These are phyloP conservation scores for Oithona nana DNA, from an alignment of 2,888 invertebrate genomes.

Conservation along the genomic window DNA sequence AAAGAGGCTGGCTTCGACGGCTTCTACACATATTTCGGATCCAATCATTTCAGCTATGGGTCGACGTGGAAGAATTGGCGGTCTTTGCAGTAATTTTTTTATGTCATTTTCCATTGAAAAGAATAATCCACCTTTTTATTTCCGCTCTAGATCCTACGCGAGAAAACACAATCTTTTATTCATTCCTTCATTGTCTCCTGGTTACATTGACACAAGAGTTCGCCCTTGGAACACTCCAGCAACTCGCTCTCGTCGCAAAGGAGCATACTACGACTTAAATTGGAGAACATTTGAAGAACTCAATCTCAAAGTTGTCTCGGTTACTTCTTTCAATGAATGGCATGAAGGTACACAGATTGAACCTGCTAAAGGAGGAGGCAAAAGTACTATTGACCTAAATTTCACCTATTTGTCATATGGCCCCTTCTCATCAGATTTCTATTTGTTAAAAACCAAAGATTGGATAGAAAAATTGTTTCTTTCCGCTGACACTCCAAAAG, in stretches of 20 bases:
- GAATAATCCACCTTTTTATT: too few relatives aligned
- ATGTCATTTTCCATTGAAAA: too few relatives aligned
- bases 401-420: constrained; percentile 39
- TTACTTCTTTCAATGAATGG: constrained; percentile 56
- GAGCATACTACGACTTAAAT: constrained; percentile 42
- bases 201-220: constrained; percentile 44
- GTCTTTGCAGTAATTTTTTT: too few relatives aligned
- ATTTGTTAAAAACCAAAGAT: constrained; percentile 37
- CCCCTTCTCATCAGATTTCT: constrained; percentile 40
- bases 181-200: constrained; percentile 48
- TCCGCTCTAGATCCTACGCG: constrained; percentile 28
- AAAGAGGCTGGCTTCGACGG: constrained; percentile 35
- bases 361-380: constrained; percentile 37
- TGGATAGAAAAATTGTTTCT: constrained; percentile 7
- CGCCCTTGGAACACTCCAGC: constrained; percentile 39
- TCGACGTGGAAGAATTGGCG: constrained; percentile 30
- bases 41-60: constrained; percentile 43
- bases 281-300: constrained; percentile 40
- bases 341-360: constrained; percentile 55
- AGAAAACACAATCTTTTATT: constrained; percentile 39
- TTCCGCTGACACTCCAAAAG: too few relatives aligned
- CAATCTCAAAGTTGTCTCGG: constrained; percentile 38
- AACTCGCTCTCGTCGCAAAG: constrained; percentile 35
- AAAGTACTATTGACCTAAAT: constrained; percentile 25
- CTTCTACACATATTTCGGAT: constrained; percentile 45